phyloP scores from a whole-genome alignment of 1,140 invertebrate genomes.

The Pogonus chalceus region DNA sequence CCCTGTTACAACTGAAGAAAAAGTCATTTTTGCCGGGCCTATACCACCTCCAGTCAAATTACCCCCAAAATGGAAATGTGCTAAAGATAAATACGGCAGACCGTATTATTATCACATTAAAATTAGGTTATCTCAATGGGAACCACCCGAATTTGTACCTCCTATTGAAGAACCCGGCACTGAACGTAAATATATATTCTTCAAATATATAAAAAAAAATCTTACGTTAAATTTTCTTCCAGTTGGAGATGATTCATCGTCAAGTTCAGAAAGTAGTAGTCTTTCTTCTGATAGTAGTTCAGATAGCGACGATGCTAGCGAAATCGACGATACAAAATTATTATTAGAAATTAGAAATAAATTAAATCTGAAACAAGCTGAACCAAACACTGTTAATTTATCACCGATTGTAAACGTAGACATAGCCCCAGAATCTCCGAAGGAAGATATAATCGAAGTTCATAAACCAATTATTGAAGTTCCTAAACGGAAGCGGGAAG shows the following conservation, averaged over 20 bases:
- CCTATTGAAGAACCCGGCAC: constrained; percentile 13
- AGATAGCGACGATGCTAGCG: constrained; percentile 38
- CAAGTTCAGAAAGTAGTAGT: constrained; percentile 33
- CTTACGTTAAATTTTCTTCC: constrained; percentile 20
- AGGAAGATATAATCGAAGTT: constrained; percentile 8
- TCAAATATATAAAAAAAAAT: constrained; percentile 3
- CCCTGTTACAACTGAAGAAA: constrained; percentile 15
- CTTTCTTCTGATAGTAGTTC: constrained; percentile 39
- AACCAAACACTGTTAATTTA: background rate
- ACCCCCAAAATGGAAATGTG: constrained; percentile 79
- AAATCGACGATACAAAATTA: constrained; percentile 27
- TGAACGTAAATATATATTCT: constrained; percentile 32
- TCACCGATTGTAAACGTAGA: background rate
- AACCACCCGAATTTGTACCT: constrained; percentile 51
- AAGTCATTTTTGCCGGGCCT: constrained; percentile 17
- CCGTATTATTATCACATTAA: constrained; percentile 87
- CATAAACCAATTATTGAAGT: constrained; percentile 1
- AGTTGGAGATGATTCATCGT: constrained; percentile 39
- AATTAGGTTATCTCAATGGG: constrained; percentile 78
- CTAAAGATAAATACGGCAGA: constrained; percentile 67
- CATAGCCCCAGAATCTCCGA: too few species aligned
- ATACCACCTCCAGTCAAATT: constrained; percentile 51
- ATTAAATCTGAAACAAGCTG: constrained; percentile 13
- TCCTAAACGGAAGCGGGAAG: constrained; percentile 31
- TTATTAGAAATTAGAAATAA: constrained; percentile 26